Evolutionary conservation across 2,797 vertebrate genomes (phyloP).

Genomic region (Arrhamphus sclerolepis): DNA sequence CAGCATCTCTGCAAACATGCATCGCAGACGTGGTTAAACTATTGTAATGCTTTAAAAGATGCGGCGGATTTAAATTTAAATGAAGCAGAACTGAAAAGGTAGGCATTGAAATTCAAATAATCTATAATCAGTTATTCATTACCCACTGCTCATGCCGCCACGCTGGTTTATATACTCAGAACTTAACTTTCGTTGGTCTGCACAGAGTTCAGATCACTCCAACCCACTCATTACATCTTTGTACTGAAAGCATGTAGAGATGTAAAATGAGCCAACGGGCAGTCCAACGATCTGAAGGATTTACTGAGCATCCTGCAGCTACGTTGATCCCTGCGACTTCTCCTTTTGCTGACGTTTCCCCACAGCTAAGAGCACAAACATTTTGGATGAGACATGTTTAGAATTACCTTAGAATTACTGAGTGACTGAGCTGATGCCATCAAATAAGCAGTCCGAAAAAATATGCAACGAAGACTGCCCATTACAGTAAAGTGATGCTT

Average conservation of each 20-base stretch:
- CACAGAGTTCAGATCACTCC: neutral
- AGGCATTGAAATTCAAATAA: constrained; percentile 9
- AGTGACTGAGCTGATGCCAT: too few relatives aligned
- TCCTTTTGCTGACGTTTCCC: too few relatives aligned
- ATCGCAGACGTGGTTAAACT: neutral
- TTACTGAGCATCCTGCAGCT: too few relatives aligned
- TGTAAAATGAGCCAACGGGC: neutral
- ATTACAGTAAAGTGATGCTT: too few relatives aligned
- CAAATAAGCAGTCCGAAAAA: too few relatives aligned
- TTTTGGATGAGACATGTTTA: too few relatives aligned
- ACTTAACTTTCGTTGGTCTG: neutral
- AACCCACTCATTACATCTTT: neutral
- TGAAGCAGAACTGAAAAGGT: constrained; percentile 1
- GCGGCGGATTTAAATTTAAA: neutral
- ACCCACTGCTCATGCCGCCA: neutral
- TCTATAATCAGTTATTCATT: constrained; percentile 2
- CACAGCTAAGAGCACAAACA: too few relatives aligned
- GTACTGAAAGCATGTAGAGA: neutral
- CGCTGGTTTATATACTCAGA: neutral
- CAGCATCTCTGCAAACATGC: constrained; percentile 23
- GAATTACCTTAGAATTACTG: too few relatives aligned
- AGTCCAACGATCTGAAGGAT: too few relatives aligned
- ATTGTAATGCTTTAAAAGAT: neutral
- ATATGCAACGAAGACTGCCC: too few relatives aligned
- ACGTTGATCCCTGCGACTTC: too few relatives aligned